These are phyloP conservation scores for Adelges cooleyi DNA, from an alignment of 1,140 invertebrate genomes.

Conservation along the genomic window DNA sequence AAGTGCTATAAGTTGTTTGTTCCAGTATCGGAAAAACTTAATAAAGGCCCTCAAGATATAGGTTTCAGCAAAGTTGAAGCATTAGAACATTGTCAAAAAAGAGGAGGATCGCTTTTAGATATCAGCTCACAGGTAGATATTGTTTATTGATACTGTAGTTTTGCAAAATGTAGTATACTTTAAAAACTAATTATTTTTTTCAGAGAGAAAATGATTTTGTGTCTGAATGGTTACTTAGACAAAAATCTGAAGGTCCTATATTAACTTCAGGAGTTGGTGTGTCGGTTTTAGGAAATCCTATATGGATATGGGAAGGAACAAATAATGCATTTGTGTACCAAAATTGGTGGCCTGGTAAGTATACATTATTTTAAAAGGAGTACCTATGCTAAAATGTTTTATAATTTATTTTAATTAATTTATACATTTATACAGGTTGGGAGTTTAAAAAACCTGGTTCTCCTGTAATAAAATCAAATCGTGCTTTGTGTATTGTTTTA, in stretches of 20 bases:
- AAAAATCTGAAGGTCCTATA: conserved; percentile 40
- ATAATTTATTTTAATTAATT: conserved; percentile 14
- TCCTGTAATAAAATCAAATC: conserved; percentile 32
- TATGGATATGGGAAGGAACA: conserved; percentile 47
- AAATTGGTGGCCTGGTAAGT: conserved; percentile 41
- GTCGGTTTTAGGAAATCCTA: conserved; percentile 38
- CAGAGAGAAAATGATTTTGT: conserved; percentile 50
- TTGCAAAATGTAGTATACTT: not conserved
- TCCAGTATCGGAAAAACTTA: conserved; percentile 31
- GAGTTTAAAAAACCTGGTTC: conserved; percentile 33
- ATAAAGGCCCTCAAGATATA: conserved; percentile 33
- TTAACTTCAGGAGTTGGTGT: conserved; percentile 46
- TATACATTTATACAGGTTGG: conserved; percentile 40
- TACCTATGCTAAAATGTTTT: not conserved
- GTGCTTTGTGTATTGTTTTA: conserved; percentile 39
- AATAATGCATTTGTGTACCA: conserved; percentile 33
- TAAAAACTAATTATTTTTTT: not conserved
- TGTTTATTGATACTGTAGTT: not conserved
- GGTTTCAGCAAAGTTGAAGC: conserved; percentile 43
- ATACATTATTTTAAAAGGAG: no score
- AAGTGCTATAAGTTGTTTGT: conserved; percentile 34
- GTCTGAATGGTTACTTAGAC: conserved; percentile 43
- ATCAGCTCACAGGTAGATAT: conserved; percentile 40
- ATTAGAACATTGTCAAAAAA: conserved; percentile 38
- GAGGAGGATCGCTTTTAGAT: conserved; percentile 42